These are phyloP conservation scores for Andrena bicolor DNA, from an alignment of 2,888 invertebrate species.

Conservation along the genomic window DNA sequence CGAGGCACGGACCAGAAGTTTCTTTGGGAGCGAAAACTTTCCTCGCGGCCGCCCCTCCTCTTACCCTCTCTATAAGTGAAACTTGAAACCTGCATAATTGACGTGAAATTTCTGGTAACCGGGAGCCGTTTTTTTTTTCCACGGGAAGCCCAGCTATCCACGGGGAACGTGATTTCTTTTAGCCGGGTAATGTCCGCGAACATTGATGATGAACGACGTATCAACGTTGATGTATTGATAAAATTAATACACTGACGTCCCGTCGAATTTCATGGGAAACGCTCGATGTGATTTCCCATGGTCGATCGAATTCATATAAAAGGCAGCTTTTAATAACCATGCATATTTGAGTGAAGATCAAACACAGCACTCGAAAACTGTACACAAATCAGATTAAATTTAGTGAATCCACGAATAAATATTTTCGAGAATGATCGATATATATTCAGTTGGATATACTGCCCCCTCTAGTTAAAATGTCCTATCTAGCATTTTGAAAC, in stretches of 20 bases:
- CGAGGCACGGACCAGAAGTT: conserved; percentile 53
- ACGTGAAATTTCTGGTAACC: conserved; percentile 51
- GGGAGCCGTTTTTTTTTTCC: conserved; percentile 53
- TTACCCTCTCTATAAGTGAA: conserved; percentile 52
- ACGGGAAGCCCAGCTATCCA: background rate
- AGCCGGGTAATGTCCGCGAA: conserved; percentile 9
- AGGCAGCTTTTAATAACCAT: conserved; percentile 28
- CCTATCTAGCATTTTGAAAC: no score
- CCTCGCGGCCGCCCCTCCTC: conserved; percentile 38
- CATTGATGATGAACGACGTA: conserved; percentile 30
- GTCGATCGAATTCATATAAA: conserved; percentile 14
- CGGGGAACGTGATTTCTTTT: conserved; percentile 1
- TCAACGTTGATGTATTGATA: conserved; percentile 2
- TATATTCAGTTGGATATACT: no score
- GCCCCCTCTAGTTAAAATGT: no score
- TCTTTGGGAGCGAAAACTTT: conserved; percentile 61
- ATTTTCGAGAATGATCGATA: no score
- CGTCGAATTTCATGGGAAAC: conserved; percentile 13
- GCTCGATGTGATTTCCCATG: background rate
- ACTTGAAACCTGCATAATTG: conserved; percentile 64
- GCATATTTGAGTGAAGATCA: no score
- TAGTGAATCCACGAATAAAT: no score
- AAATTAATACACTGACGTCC: background rate
- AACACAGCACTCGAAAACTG: no score
- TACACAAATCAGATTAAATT: no score